Conservation (phyloP, 2,797 vertebrate species). For the Leptatherina wallacei region DNA sequence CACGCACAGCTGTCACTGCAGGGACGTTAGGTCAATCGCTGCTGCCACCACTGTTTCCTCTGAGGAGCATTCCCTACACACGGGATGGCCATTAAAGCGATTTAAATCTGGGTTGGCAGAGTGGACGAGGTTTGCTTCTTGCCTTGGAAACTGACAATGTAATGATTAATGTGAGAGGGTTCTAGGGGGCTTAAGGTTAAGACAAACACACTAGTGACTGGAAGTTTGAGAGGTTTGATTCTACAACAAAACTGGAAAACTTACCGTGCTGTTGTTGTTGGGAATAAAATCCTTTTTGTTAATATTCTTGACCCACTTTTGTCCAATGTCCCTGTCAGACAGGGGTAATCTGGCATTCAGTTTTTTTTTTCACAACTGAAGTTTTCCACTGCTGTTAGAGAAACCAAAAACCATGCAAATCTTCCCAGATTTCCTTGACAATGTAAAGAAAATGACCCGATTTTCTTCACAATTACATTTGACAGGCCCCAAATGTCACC, state of each 20-base stretch:
- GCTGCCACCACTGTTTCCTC: constrained; percentile 64
- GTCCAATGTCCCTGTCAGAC: no score
- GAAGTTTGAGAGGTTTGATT: constrained; percentile 26
- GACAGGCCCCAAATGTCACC: no score
- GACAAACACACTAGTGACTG: constrained; percentile 43
- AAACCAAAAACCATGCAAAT: no score
- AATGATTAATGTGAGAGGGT: constrained; percentile 64
- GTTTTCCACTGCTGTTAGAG: no score
- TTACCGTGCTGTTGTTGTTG: no score
- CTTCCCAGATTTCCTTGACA: no score
- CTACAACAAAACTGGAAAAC: constrained; percentile 10
- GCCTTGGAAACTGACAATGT: constrained; percentile 59
- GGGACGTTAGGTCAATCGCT: constrained; percentile 64
- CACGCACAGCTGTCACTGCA: constrained; percentile 53
- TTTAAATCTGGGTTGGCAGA: constrained; percentile 61
- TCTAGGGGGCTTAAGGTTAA: constrained; percentile 37
- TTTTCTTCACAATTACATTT: no score
- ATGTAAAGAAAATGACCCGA: no score
- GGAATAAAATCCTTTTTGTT: no score
- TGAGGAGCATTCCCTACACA: constrained; percentile 49
- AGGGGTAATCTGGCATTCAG: no score
- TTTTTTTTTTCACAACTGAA: no score
- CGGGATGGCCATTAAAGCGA: constrained; percentile 61
- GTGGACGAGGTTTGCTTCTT: constrained; percentile 40
- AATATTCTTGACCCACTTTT: no score